phyloP scores from a whole-genome alignment of 2,113 vertebrate species.

The Emberiza fucata region DNA sequence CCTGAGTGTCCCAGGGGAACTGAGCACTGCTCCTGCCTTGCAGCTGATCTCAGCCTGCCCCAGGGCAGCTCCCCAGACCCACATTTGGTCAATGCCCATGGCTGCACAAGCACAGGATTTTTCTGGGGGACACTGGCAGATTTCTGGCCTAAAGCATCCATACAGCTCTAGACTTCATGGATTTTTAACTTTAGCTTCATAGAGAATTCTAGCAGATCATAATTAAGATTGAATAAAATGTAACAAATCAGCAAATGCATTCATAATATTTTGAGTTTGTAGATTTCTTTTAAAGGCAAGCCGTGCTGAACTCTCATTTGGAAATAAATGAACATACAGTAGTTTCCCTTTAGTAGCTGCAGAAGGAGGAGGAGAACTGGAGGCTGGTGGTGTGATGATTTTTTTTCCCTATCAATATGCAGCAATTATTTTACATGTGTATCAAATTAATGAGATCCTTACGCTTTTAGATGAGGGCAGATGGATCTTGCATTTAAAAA shows the following conservation, averaged over 20 bases:
- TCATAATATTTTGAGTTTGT: neutral
- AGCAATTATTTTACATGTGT: neutral
- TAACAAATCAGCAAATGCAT: neutral
- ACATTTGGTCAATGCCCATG: neutral
- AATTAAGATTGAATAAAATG: neutral
- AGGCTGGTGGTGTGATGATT: neutral
- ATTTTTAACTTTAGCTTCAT: neutral
- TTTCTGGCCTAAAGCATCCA: neutral
- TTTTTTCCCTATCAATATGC: neutral
- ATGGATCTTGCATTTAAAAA: constrained; percentile 41
- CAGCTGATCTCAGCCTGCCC: neutral
- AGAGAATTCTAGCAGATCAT: neutral
- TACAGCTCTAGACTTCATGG: neutral
- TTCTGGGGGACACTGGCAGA: neutral
- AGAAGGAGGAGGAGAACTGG: neutral
- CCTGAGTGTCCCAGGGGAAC: neutral
- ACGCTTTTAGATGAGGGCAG: neutral
- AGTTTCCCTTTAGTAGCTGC: neutral
- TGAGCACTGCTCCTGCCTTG: neutral
- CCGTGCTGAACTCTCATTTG: neutral
- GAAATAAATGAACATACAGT: neutral
- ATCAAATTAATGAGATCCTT: constrained; percentile 7
- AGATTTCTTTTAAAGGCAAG: neutral
- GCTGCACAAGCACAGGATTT: neutral
- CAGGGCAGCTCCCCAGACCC: neutral